Percentiles rank a stretch among this genome's conserved stretches.
These are phyloP conservation scores for Hycleus cichorii DNA, from an alignment of 1,140 invertebrate species.

Conservation along the genomic window DNA sequence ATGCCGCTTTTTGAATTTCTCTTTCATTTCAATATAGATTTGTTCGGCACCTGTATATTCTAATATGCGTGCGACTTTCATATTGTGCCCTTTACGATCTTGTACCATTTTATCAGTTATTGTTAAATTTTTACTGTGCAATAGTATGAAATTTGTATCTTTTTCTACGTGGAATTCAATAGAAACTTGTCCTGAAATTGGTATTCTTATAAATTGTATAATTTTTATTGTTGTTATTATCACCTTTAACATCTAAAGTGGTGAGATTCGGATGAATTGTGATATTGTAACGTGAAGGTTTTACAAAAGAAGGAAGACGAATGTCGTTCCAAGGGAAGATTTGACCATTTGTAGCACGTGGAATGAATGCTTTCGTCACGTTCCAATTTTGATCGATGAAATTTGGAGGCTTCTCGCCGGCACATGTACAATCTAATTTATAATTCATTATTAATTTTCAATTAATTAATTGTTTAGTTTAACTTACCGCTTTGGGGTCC, in stretches of 20 bases:
- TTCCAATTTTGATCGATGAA: constrained; percentile 55
- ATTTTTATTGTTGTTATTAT: no score
- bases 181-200: constrained; percentile 64
- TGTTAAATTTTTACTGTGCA: constrained; percentile 85
- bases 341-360: constrained; percentile 68
- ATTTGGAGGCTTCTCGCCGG: constrained; percentile 57
- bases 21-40: constrained; percentile 77
- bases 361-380: constrained; percentile 47
- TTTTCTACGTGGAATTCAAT: constrained; percentile 77
- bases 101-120: constrained; percentile 74
- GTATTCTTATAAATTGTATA: no score
- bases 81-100: constrained; percentile 60
- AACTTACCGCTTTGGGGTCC: constrained; percentile 62
- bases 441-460: no score
- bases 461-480: constrained; percentile 6
- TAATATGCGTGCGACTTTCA: constrained; percentile 64
- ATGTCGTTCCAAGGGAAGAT: constrained; percentile 86
- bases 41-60: constrained; percentile 79
- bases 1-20: constrained; percentile 64
- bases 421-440: constrained; percentile 60
- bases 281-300: constrained; percentile 80
- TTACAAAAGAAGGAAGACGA: constrained; percentile 70
- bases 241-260: constrained; percentile 79
- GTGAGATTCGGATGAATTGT: constrained; percentile 91
- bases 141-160: constrained; percentile 81